These are phyloP conservation scores for Oryzias sinensis DNA, from an alignment of 2,797 vertebrate genomes.

Conservation along the genomic window DNA sequence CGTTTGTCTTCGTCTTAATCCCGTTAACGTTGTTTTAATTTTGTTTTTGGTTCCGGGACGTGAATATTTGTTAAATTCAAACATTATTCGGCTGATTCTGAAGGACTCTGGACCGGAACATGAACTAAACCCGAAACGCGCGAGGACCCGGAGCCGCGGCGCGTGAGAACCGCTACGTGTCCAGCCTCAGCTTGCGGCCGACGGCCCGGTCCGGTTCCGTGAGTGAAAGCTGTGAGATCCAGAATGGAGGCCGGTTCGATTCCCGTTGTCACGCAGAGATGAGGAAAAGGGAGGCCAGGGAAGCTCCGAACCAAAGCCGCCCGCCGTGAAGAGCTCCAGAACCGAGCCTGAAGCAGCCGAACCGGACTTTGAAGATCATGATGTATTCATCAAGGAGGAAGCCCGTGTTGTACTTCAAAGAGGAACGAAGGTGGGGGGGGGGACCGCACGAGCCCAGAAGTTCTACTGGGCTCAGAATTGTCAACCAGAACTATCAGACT, in stretches of 20 bases:
- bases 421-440: conserved; percentile 23
- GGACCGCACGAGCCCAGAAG: too few relatives aligned
- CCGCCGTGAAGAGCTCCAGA: too few relatives aligned
- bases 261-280: too few relatives aligned
- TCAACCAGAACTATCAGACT: too few relatives aligned
- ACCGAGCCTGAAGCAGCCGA: background rate
- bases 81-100: background rate
- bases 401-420: conserved; percentile 30
- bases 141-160: conserved; percentile 25
- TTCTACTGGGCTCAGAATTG: too few relatives aligned
- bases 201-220: too few relatives aligned
- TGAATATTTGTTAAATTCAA: background rate
- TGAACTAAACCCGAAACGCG: too few relatives aligned
- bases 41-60: background rate
- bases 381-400: conserved; percentile 38
- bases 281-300: too few relatives aligned
- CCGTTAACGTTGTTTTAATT: background rate
- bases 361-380: conserved; percentile 13
- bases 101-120: too few relatives aligned
- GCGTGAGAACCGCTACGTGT: conserved; percentile 49
- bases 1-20: background rate
- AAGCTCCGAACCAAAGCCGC: too few relatives aligned
- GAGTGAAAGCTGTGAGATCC: too few relatives aligned
- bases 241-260: too few relatives aligned
- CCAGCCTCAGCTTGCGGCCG: background rate